These are phyloP conservation scores for Lipotes vexillifer DNA, from an alignment of 2,113 vertebrate genomes.

Conservation along the genomic window DNA sequence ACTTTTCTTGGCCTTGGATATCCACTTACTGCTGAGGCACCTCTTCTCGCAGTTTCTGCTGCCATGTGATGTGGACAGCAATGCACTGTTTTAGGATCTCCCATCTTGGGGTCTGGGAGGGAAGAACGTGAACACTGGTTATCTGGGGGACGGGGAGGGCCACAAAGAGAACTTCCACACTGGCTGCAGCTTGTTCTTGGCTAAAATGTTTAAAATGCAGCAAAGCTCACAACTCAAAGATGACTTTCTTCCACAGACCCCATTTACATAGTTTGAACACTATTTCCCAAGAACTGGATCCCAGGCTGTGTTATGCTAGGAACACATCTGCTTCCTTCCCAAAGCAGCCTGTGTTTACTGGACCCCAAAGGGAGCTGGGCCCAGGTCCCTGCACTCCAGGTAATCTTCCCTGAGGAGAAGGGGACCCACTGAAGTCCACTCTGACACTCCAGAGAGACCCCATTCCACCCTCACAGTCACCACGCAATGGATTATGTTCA, in stretches of 20 bases:
- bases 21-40: background rate
- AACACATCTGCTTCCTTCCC: background rate
- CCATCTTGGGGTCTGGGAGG: background rate
- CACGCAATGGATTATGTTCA: background rate
- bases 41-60: background rate
- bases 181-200: background rate
- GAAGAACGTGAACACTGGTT: background rate
- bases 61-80: fast-evolving
- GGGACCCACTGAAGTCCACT: background rate
- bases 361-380: background rate
- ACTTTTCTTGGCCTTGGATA: background rate
- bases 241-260: background rate
- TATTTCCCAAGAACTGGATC: background rate
- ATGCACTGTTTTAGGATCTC: background rate
- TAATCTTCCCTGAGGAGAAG: background rate
- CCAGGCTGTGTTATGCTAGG: background rate
- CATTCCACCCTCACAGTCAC: background rate
- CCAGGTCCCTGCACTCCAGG: background rate
- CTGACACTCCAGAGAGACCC: background rate
- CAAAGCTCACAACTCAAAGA: background rate
- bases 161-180: background rate
- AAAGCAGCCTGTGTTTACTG: background rate
- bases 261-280: background rate
- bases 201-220: background rate
- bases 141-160: background rate